Evolutionary conservation across 2,113 vertebrate genomes (phyloP), one percentile per base, ranked within the genome.

Genomic region (Vimba vimba): DNA sequence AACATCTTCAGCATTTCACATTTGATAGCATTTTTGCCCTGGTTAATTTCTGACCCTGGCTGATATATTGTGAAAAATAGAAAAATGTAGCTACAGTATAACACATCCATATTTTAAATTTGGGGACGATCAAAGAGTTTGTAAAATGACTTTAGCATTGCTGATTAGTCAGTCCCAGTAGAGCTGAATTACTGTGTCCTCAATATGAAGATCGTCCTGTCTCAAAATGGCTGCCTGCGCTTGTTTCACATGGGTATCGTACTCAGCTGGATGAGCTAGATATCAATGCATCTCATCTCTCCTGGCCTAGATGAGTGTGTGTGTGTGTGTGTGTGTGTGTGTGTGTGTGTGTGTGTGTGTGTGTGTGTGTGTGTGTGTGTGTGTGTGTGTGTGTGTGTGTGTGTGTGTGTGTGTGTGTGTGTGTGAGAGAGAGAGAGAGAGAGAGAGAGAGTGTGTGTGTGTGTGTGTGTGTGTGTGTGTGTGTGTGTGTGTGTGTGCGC

Each of bases 181-280:
- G 55, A 59, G 71, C 74, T 30, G 66, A 68, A 66, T 85, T 21
- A 30, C 59, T 68, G 43, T 66, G 55, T 57, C 45, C n/a, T 45
- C 25, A 45, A 66, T 33, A 30, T 30, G 59, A 69, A 52, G n/a
- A 84, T 43, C 9, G 71, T 25, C 66, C 77, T 86, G 43, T 55
- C 64, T 76, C 76, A 86, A 81, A 84, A 84, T 84, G 83, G 60
- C 68, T 79, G 57, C 75, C 85, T 86, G 43, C 69, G 25, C 52
- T 79, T 86, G 52, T 45, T 83, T 47, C 5, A n/a, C 82, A 69
- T 75, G 45, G 55, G 23, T 86, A 55, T 83, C 52, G 50, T 75
- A 82, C 68, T 82, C 82, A 55, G 50, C 66, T 39, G 19, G 64
- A 82, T 76, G 85, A 68, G 45, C 21, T 75, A 39, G 71, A 74